Evolutionary conservation across 2,888 invertebrate genomes (phyloP), one percentile per base, ranked within the genome.

Genomic region (Pristionchus arcanus): DNA sequence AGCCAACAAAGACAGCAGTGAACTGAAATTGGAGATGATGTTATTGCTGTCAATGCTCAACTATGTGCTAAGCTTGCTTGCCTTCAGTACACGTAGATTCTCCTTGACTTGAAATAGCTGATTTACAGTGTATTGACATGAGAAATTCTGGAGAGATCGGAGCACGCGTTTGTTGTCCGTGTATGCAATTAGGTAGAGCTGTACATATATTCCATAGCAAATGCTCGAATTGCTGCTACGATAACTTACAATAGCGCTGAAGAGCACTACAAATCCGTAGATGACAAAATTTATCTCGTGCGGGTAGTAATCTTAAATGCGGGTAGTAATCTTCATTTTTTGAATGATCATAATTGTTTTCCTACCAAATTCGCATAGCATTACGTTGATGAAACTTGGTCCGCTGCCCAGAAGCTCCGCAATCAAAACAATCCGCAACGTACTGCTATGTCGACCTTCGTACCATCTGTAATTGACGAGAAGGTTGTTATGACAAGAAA

Each of bases 21-120:
- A 68, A 68, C 68, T 68, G 68, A 3, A 68, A 68, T n/a, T 5
- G 0, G 68, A 68, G 28, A 28, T 68, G 21, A 0, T 68, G 11
- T 68, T 68, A 59, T 59, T 7, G n/a, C 31, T 68, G 68, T 28
- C 19, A 16, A n/a, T n/a, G 15, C 7, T 2, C 15, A 28, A 28
- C 31, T 25, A n/a, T n/a, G n/a, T n/a, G n/a, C n/a, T n/a, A n/a
- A n/a, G n/a, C n/a, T 11, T 71, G 31, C n/a, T 37, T 34, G n/a
- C 71, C 71, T 71, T 31, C 13, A 71, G 37, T 1, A 71, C 71
- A 19, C 71, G 31, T 3, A 71, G 71, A 71, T 71, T 71, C 34
- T 71, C 71, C 71, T 31, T 31, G 34, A 71, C 71, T 71, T 71
- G 71, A 71, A 71, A 71, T 31, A 34, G 71, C 21, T 71, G 71